A percentile compares a stretch with the other conserved stretches of the same genome.
These are phyloP conservation scores for Ormyrus pomaceus DNA, from an alignment of 2,888 invertebrate species.

Conservation along the genomic window DNA sequence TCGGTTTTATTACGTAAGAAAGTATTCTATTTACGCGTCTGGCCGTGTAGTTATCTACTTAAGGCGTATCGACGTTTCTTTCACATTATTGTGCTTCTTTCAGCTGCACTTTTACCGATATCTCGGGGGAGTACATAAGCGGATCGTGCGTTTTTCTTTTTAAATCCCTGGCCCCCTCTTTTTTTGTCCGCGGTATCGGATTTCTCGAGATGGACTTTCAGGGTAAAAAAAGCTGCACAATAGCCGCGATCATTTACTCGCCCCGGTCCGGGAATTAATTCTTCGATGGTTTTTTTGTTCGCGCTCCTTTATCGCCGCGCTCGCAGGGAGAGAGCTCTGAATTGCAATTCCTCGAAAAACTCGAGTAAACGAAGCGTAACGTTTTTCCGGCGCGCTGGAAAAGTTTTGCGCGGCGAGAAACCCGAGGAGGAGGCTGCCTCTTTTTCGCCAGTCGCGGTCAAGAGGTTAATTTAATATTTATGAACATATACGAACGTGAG, in stretches of 20 bases:
- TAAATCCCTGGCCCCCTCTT: constrained; percentile 1
- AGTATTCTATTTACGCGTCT: constrained; percentile 27
- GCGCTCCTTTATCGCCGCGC: constrained; percentile 23
- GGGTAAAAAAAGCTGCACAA: constrained; percentile 34
- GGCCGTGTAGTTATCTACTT: constrained; percentile 38
- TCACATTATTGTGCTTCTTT: constrained; percentile 6
- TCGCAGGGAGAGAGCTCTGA: no score
- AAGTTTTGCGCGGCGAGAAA: background rate
- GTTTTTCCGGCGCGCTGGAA: background rate
- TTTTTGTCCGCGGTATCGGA: constrained; percentile 25
- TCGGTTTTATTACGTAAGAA: constrained; percentile 11
- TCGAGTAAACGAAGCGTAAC: no score
- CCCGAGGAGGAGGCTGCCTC: no score
- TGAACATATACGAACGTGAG: constrained; percentile 12
- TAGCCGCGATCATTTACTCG: constrained; percentile 28
- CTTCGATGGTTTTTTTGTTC: constrained; percentile 9
- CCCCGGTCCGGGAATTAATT: constrained; percentile 31
- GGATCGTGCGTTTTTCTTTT: constrained; percentile 48
- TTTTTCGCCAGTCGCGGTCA: background rate
- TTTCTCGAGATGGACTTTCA: constrained; percentile 32
- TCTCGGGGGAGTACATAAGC: constrained; percentile 36
- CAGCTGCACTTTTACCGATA: constrained; percentile 35
- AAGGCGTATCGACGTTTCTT: background rate
- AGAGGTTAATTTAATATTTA: constrained; percentile 40
- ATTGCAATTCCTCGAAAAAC: no score